A percentile compares a stretch with the other conserved stretches of the same genome.
Conservation (phyloP, 2,113 vertebrate genomes). For the Syngnathus typhle region DNA sequence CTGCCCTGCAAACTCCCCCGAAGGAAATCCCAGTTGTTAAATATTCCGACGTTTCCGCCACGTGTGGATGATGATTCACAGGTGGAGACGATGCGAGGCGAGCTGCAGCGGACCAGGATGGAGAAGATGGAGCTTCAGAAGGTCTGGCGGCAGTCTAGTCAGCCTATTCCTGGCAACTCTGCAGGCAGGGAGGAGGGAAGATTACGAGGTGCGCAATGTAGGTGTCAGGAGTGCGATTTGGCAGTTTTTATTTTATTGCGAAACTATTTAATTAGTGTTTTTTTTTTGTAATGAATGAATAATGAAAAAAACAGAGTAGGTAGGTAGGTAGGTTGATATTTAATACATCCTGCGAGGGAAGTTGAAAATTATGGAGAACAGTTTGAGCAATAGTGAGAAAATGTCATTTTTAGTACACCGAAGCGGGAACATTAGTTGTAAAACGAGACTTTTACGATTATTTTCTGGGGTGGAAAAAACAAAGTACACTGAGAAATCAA, state of each 20-base stretch:
- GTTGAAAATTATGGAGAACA: neutral
- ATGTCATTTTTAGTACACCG: neutral
- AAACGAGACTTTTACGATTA: no score
- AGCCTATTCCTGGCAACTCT: slow-evolving; percentile 45
- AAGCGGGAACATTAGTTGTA: no score
- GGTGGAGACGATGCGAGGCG: slow-evolving; percentile 81
- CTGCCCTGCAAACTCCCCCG: neutral
- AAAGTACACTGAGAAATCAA: no score
- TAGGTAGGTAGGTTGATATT: neutral
- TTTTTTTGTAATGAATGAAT: neutral
- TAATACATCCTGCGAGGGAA: neutral
- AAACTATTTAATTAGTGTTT: neutral
- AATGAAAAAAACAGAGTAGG: neutral
- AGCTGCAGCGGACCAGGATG: slow-evolving; percentile 76
- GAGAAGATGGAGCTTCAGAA: slow-evolving; percentile 72
- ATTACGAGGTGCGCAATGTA: slow-evolving; percentile 27
- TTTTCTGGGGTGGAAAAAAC: no score
- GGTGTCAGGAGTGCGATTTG: neutral
- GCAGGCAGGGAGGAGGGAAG: slow-evolving; percentile 62
- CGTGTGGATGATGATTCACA: slow-evolving; percentile 42
- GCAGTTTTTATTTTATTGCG: neutral
- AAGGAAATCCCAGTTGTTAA: neutral
- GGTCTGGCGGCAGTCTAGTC: slow-evolving; percentile 56
- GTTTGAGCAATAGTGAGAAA: neutral
- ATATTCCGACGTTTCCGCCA: slow-evolving; percentile 14